Percentiles rank a stretch among this genome's conserved stretches.
phyloP scores from a whole-genome alignment of 2,797 vertebrate genomes.

The Cossypha niveicapilla region DNA sequence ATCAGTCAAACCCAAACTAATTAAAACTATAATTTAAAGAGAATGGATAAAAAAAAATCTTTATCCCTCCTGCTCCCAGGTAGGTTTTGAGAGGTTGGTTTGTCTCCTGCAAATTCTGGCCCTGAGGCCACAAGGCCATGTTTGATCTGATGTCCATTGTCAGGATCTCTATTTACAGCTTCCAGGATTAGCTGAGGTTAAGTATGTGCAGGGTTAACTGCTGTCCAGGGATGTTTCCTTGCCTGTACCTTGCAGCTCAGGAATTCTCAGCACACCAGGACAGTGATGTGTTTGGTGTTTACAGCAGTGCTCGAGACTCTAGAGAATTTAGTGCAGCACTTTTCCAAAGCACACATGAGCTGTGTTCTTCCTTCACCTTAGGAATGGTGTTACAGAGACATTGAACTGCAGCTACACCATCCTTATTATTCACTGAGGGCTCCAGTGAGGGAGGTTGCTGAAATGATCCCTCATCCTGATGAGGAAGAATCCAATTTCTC shows the following conservation, averaged over 20 bases:
- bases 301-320: accelerated
- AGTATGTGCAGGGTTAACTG: background rate
- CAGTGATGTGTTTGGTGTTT: background rate
- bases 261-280: background rate
- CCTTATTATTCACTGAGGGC: background rate
- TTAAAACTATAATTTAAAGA: background rate
- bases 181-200: background rate
- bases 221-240: background rate
- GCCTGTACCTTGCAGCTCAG: background rate
- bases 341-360: background rate
- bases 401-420: background rate
- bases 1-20: background rate
- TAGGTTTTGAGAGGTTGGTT: background rate
- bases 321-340: background rate
- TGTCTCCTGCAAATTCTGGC: background rate
- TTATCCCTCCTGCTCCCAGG: too few species aligned
- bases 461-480: background rate
- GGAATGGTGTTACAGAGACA: background rate
- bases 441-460: accelerated
- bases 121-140: background rate
- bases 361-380: background rate
- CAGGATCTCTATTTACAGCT: background rate
- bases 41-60: background rate
- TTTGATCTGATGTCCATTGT: background rate
- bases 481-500: background rate